Evolutionary conservation across 2,113 vertebrate species (phyloP).

Genomic region (Myotis brandtii): DNA sequence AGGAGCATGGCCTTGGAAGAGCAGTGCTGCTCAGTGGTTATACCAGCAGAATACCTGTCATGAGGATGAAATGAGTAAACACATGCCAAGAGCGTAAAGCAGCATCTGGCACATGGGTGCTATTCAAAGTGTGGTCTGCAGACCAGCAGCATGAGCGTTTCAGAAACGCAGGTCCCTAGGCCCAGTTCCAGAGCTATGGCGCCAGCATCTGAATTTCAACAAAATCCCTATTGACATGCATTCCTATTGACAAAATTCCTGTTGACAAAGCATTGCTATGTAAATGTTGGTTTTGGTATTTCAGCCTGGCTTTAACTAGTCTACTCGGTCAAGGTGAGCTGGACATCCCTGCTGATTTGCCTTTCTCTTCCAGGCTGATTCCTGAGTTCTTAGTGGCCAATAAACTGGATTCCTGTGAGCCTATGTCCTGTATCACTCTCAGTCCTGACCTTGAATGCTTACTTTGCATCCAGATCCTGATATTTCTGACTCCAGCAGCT

Average conservation of each 20-base stretch:
- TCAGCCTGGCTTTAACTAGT: neutral
- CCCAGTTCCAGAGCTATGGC: neutral
- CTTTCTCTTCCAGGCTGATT: neutral
- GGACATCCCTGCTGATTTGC: neutral
- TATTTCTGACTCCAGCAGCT: conserved; percentile 1
- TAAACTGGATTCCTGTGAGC: neutral
- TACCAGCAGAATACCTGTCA: neutral
- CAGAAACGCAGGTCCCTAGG: neutral
- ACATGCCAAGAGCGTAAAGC: neutral
- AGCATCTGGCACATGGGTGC: neutral
- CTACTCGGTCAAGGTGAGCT: neutral
- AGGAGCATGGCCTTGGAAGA: neutral
- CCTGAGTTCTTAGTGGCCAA: neutral
- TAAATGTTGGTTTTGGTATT: neutral
- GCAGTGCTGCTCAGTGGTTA: no score
- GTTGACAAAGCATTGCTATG: neutral
- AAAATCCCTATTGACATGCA: neutral
- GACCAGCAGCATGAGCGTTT: no score
- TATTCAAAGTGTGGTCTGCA: neutral
- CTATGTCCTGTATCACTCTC: neutral
- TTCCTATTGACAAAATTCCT: neutral
- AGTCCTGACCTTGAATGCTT: neutral
- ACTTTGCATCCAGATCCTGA: neutral
- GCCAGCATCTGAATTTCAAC: neutral
- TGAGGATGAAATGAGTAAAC: neutral